Evolutionary conservation across 2,888 invertebrate species (phyloP).

Genomic region (Drosophila prostipennis): DNA sequence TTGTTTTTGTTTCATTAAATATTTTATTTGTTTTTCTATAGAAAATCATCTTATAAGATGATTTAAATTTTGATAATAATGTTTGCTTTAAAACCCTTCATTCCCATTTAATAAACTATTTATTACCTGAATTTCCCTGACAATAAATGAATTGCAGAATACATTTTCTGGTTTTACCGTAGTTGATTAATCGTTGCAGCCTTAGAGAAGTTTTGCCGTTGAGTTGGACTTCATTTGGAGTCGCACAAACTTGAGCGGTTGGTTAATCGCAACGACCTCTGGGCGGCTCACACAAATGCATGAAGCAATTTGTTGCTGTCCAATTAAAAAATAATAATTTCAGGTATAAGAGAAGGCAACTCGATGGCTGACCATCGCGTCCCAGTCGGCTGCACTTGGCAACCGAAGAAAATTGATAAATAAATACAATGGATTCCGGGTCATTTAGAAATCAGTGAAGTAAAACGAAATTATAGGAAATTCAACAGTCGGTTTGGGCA

Average conservation of each 20-base stretch:
- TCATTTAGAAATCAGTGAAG: slow-evolving; percentile 6
- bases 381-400: slow-evolving; percentile 38
- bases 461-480: slow-evolving; percentile 8
- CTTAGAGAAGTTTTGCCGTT: slow-evolving; percentile 48
- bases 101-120: no score
- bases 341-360: slow-evolving; percentile 34
- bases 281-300: slow-evolving; percentile 51
- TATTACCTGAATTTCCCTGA: no score
- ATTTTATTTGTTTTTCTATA: no score
- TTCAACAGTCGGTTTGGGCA: slow-evolving; percentile 34
- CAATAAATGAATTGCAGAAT: no score
- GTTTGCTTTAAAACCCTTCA: no score
- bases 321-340: slow-evolving; percentile 62
- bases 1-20: no score
- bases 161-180: slow-evolving; percentile 25
- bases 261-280: slow-evolving; percentile 69
- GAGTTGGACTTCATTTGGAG: slow-evolving; percentile 16
- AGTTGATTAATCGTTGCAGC: slow-evolving; percentile 61
- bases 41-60: no score
- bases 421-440: slow-evolving; percentile 13
- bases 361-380: slow-evolving; percentile 54
- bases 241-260: slow-evolving; percentile 49
- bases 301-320: slow-evolving; percentile 37
- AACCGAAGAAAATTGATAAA: slow-evolving; percentile 7
- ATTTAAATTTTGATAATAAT: no score